Base-by-base conservation (phyloP, 2,888 invertebrate species). In the Melipona beecheii region DNA sequence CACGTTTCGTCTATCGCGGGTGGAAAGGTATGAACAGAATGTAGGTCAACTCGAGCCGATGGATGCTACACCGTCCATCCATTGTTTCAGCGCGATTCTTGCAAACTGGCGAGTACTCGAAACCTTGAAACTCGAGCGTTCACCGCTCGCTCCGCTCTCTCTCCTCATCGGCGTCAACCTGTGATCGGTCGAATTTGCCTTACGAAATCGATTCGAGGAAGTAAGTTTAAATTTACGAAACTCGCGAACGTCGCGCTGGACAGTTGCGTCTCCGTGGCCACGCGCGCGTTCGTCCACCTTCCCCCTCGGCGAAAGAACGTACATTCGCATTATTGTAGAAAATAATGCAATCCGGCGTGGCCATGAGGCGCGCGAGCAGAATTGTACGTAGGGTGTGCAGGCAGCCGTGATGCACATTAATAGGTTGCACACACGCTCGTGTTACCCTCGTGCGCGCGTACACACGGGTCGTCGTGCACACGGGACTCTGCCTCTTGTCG, bases 361-460 rank as follows among this genome's bases (percentile, higher is more conserved):
- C 87, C 86, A 86, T 85, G 88, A 88, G 84, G 81, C 83, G 81
- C 84, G 77, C 84, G 82, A 86, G 75, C 77, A 78, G 85, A 89
- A 86, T 79, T 68, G 86, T 75, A 83, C 76, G 80, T 86, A 83
- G 90, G 90, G 91, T 90, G 91, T 87, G 88, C 91, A 88, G 64
- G 89, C 88, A 90, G 86, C 86, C 91, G 89, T 91, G 91, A 89
- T 89, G 86, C 84, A 84, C 87, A 76, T 86, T 86, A 83, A 86
- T 84, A 87, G 82, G 78, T 65, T 54, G 70, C 83, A 81, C 86
- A 73, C 83, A 74, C 77, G 66, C 68, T 27, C 36, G 21, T 76
- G 68, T 85, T 75, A 78, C 80, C 75, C 83, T 79, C 76, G 76
- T 27, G 50, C 65, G 60, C 43, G 74, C 68, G 56, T 27, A 31